These are phyloP conservation scores for Aphis craccivora DNA, from an alignment of 1,140 invertebrate genomes.

Conservation along the genomic window DNA sequence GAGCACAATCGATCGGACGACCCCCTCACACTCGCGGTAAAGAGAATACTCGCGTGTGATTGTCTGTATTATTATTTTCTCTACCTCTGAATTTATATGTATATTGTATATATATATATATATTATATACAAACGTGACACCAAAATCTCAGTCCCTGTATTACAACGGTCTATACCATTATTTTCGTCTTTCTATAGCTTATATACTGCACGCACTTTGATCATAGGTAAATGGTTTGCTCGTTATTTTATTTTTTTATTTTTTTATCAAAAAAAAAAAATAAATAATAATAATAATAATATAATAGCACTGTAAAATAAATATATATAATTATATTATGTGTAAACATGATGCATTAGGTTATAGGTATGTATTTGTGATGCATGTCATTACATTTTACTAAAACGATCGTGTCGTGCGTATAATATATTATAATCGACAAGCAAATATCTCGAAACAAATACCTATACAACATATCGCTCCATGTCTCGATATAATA, in stretches of 20 bases:
- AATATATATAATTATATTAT: not conserved
- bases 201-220: not conserved
- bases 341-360: not conserved
- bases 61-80: not conserved
- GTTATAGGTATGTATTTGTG: not conserved
- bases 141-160: not conserved
- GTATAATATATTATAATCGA: not conserved
- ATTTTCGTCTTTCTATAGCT: not conserved
- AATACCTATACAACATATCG: not conserved
- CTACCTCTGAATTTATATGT: not conserved
- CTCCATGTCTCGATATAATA: not conserved
- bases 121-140: not conserved
- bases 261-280: not conserved
- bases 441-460: not conserved
- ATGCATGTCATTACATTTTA: not conserved
- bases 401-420: not conserved
- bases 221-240: not conserved
- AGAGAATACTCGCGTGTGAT: not conserved
- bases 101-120: not conserved
- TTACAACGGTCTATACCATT: not conserved
- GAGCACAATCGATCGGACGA: not conserved
- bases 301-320: not conserved
- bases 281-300: too few species aligned
- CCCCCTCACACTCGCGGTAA: not conserved
- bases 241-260: not conserved